Base-by-base conservation (phyloP, 2,888 invertebrate genomes). In the Calephelis perditalis region DNA sequence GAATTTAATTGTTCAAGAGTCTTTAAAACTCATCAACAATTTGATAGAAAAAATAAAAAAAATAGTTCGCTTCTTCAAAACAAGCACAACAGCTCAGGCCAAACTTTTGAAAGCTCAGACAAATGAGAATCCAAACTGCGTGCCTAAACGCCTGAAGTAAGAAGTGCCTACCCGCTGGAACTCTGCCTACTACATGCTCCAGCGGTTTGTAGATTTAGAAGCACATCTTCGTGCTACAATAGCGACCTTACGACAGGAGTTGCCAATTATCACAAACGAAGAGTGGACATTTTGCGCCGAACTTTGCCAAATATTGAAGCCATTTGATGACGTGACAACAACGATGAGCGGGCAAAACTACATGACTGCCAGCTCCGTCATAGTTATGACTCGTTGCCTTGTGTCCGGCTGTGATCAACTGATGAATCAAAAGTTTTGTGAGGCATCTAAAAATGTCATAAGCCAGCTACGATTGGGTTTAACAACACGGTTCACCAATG, bases 281-380 rank as follows among this genome's bases (percentile, higher is more conserved):
- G 69, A 71, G 12, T 73, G 71, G 71, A 12, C 36, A 35, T 7
- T 70, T 26, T 54, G 62, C 2, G 37, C 12, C 2, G 60, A 71
- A 12, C 9, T 72, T 10, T 40, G 37, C 0, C 63, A 62, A 65
- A 60, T 70, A 37, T 64, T 75, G 58, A 65, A 69, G 46, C 72
- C 72, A 7, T 73, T 72, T 43, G 69, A 75, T 15, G 69, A 73
- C 15, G 61, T 62, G 0, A 70, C 68, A 0, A 35, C 8, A 7
- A 44, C 68, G 7, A 65, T 69, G 65, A 70, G 70, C 63, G 59
- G 67, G 0, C 66, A 74, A 67, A 69, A 68, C 43, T 70, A 70
- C 60, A 54, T 71, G 37, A 70, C 70, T 2, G 68, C 60, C 1
- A 68, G 71, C 43, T 68, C 63, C 7, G 65, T 72, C 0, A 72